A percentile compares a stretch with the other conserved stretches of the same genome.
Conservation (phyloP, 2,797 vertebrate genomes). For the Odontamblyopus lacepedii region DNA sequence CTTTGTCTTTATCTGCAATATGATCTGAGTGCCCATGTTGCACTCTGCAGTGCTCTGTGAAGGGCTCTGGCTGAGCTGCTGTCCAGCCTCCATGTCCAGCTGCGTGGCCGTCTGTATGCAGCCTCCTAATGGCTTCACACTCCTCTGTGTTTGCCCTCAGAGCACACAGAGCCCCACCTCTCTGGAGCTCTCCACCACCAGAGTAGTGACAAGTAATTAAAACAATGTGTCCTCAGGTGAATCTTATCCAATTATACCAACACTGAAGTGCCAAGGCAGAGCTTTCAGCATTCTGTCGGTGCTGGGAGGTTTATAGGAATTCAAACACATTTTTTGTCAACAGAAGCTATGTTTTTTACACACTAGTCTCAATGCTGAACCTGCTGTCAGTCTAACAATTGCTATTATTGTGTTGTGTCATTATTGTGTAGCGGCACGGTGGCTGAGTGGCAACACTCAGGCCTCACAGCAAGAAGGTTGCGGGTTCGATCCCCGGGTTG, state of each 20-base stretch:
- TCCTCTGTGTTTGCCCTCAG: conserved; percentile 38
- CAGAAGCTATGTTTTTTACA: neutral
- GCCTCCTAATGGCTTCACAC: conserved; percentile 29
- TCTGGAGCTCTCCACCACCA: conserved; percentile 21
- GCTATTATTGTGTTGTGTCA: neutral
- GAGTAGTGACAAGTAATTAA: conserved; percentile 69
- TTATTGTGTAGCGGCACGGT: too few species aligned
- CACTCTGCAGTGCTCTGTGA: conserved; percentile 18
- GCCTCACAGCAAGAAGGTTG: too few species aligned
- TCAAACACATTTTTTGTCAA: neutral
- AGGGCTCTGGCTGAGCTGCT: neutral
- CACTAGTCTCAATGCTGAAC: neutral
- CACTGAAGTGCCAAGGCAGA: conserved; percentile 34
- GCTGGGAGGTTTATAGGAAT: conserved; percentile 32
- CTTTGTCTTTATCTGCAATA: neutral
- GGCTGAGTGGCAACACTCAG: too few species aligned
- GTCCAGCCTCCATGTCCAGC: conserved; percentile 9
- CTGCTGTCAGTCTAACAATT: neutral
- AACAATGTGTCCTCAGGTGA: conserved; percentile 64
- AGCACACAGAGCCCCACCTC: conserved; percentile 28
- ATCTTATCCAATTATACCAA: conserved; percentile 42
- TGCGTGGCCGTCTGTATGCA: conserved; percentile 9
- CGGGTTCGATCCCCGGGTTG: too few species aligned
- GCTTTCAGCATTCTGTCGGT: conserved; percentile 24
- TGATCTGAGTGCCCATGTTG: neutral